Conservation (phyloP, 2,888 invertebrate species). For the Hemaris fuciformis region DNA sequence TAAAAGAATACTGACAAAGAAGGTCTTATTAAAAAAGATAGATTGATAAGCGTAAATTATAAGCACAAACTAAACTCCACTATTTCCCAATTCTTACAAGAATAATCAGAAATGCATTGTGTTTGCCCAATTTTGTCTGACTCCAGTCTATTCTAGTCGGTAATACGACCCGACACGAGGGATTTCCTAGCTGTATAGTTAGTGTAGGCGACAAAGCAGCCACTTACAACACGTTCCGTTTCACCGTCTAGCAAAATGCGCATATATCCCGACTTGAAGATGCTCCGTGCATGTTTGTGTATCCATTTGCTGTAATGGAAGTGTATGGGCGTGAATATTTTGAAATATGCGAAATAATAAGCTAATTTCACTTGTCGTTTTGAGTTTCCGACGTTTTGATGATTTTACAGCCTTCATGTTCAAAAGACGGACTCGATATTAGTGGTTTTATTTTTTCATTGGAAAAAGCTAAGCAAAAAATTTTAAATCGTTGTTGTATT, state of each 20-base stretch:
- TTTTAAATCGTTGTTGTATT: no score
- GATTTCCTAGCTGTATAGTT: slow-evolving; percentile 49
- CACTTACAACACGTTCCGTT: slow-evolving; percentile 57
- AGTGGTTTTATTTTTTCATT: no score
- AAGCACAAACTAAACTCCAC: neutral
- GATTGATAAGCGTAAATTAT: no score
- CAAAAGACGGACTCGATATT: no score
- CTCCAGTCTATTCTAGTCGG: slow-evolving; percentile 28
- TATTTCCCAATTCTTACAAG: neutral
- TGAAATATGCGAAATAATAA: neutral
- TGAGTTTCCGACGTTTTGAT: no score
- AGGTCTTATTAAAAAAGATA: no score
- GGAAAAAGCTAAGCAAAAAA: no score
- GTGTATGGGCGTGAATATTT: neutral
- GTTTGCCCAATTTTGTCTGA: slow-evolving; percentile 34
- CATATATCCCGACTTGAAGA: slow-evolving; percentile 49
- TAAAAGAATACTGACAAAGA: no score
- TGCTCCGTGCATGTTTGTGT: slow-evolving; percentile 58
- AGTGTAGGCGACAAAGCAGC: slow-evolving; percentile 51
- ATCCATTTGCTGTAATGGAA: slow-evolving; percentile 51
- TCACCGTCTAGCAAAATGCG: slow-evolving; percentile 58
- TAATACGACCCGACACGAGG: slow-evolving; percentile 48
- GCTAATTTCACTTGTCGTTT: neutral
- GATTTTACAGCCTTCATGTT: no score
- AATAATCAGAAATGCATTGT: slow-evolving; percentile 14